Base-by-base conservation (phyloP, 2,113 vertebrate species). In the Myiozetetes cayanensis region DNA sequence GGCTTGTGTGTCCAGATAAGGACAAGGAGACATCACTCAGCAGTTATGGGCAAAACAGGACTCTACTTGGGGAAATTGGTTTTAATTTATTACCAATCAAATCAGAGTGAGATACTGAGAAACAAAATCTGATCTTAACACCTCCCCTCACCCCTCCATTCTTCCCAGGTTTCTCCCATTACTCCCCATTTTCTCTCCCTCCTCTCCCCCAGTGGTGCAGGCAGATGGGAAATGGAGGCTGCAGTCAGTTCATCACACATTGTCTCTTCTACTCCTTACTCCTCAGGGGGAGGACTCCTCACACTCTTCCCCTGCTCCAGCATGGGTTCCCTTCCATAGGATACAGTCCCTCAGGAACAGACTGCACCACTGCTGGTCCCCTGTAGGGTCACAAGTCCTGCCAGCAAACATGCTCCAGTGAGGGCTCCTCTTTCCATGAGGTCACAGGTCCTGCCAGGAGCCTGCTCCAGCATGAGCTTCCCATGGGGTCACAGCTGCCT, bases 371-470 rank as follows among this genome's bases (percentile, higher is more conserved):
- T 31, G n/a, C 9, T 65, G 2, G 0, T 44, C 25, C 14, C 33
- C 67, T 44, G 12, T 27, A 14, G 14, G 16, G 3, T 59, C 20
- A 52, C 28, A 85, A 3, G 1, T 91, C 39, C 2, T 1, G 14
- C 11, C 39, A 73, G 24, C 4, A 46, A 24, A 52, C 2, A 20
- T 73, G 24, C 39, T 66, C n/a, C 28, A 27, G 20, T 0, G 0
- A 19, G 33, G 28, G 59, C 11, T 73, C 30, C 50, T 59, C 50
- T 50, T 4, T 52, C 44, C 33, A 4, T 25, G 15, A 9, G 14
- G 9, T 25, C 41, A 49, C 39, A 89, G 33, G 7, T 35, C 17
- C 49, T 22, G 2, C 33, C 61, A 82, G 53, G 61, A 67, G 6
- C 12, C 28, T 41, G 10, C 7, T 61, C 28, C 33, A 21, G 1